Percentiles rank a stretch among this genome's conserved stretches.
phyloP scores from a whole-genome alignment of 2,888 invertebrate species.

The Cotesia congregata region DNA sequence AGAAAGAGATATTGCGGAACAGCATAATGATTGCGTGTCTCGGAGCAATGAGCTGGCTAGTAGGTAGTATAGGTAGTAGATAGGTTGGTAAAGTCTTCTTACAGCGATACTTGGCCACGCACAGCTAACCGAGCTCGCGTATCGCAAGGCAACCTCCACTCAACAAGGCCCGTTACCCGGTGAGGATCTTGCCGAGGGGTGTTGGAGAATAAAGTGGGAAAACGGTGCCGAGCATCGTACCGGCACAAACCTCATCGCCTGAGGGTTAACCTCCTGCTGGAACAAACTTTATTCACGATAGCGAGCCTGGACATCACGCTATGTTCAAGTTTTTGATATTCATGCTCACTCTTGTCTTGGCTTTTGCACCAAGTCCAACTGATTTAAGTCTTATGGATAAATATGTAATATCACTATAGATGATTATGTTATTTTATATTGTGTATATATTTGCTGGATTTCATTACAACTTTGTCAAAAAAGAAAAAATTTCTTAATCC shows the following conservation, averaged over 20 bases:
- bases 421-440: too few species aligned
- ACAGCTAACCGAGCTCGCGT: conserved; percentile 4
- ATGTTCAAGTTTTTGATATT: conserved; percentile 15
- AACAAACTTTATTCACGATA: conserved; percentile 37
- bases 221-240: background rate
- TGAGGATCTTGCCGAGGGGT: background rate
- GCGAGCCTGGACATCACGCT: conserved; percentile 45
- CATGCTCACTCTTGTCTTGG: background rate
- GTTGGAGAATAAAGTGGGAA: background rate
- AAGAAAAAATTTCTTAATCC: too few species aligned
- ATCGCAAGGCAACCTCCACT: conserved; percentile 20
- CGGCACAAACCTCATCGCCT: conserved; percentile 26
- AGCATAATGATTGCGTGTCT: conserved; percentile 67
- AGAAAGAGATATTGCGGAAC: conserved; percentile 52
- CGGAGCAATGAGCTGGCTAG: conserved; percentile 56
- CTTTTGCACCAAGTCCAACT: background rate
- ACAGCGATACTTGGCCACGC: conserved; percentile 23
- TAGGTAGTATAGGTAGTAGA: conserved; percentile 57
- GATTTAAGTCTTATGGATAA: background rate
- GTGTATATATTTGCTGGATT: too few species aligned
- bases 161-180: background rate
- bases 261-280: conserved; percentile 34
- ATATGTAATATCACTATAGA: too few species aligned
- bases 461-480: too few species aligned
- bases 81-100: conserved; percentile 57